Conservation (phyloP, 2,113 vertebrate genomes). For the Cyanocitta stelleri region DNA sequence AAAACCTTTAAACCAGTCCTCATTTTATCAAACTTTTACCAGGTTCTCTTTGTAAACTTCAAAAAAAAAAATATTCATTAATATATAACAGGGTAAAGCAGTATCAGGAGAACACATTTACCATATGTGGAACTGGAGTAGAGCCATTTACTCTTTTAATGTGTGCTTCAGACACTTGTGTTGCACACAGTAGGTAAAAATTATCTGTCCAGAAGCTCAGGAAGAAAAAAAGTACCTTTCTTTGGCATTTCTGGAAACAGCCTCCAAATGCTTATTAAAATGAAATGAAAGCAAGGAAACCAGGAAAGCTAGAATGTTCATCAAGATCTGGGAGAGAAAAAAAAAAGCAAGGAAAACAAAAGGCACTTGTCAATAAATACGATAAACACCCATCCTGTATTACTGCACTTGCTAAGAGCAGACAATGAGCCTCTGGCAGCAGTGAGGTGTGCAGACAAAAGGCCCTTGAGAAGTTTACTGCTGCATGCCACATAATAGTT, state of each 20-base stretch:
- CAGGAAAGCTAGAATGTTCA: background rate
- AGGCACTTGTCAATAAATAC: conserved; percentile 28
- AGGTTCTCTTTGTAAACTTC: background rate
- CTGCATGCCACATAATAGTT: background rate
- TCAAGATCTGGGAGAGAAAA: background rate
- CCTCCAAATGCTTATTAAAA: background rate
- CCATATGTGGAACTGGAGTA: background rate
- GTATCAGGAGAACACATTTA: background rate
- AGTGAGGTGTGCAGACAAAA: conserved; percentile 43
- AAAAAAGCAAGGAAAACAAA: conserved; percentile 16
- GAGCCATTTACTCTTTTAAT: conserved; percentile 4
- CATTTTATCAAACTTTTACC: background rate
- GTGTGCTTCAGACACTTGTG: background rate
- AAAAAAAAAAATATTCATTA: background rate
- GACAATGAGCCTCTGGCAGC: conserved; percentile 27
- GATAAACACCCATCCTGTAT: background rate
- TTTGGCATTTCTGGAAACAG: background rate
- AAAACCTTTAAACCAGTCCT: background rate
- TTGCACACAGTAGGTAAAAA: background rate
- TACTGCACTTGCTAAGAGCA: background rate
- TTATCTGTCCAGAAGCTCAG: conserved; percentile 7
- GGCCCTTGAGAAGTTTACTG: conserved; percentile 52
- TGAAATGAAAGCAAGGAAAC: background rate
- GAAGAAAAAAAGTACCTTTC: background rate
- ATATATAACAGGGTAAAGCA: background rate